Percentiles rank a stretch among this genome's conserved stretches.
Evolutionary conservation across 2,888 invertebrate genomes (phyloP).

Genomic region (Carcina quercana): DNA sequence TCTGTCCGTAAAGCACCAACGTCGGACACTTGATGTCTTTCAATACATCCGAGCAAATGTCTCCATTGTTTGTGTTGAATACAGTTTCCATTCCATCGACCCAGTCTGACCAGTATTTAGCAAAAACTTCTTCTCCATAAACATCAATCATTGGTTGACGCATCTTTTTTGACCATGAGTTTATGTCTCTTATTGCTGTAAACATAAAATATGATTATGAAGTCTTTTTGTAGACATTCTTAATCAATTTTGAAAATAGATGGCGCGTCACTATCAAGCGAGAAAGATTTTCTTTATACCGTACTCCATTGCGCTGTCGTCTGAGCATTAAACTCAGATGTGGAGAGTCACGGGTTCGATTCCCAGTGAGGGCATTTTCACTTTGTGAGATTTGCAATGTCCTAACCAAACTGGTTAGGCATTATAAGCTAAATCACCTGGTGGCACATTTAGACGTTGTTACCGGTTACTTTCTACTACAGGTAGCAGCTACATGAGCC

Average conservation of each 20-base stretch:
- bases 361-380: no score
- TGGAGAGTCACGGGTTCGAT: no score
- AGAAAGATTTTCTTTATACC: not conserved
- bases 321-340: no score
- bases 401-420: no score
- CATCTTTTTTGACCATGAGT: conserved; percentile 84
- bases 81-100: conserved; percentile 71
- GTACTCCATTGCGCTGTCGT: not conserved
- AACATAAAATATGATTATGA: no score
- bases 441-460: no score
- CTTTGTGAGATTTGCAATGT: no score
- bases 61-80: conserved; percentile 61
- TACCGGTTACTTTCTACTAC: no score
- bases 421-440: no score
- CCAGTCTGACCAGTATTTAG: conserved; percentile 78
- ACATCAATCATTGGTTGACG: conserved; percentile 76
- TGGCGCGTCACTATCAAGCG: not conserved
- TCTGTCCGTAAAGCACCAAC: conserved; percentile 87
- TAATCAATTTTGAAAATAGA: not conserved
- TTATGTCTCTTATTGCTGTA: conserved; percentile 76
- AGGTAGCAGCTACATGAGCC: no score
- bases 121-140: conserved; percentile 80
- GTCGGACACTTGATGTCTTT: conserved; percentile 83
- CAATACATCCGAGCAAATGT: conserved; percentile 78
- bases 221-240: not conserved